Percentiles rank a stretch among this genome's conserved stretches.
phyloP scores from a whole-genome alignment of 2,113 vertebrate genomes.

The Madoqua kirkii region DNA sequence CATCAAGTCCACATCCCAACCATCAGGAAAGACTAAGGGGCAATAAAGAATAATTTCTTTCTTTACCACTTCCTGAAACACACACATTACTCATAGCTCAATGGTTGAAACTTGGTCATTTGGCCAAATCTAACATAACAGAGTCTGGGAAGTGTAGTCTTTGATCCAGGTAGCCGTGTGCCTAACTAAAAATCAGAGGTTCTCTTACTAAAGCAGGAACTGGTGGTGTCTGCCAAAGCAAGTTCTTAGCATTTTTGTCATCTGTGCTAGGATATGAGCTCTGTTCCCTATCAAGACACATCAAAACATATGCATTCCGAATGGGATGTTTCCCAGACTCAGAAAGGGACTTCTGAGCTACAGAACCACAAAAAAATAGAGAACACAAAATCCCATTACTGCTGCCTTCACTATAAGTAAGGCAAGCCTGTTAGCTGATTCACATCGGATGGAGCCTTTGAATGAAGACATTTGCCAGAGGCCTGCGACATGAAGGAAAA shows the following conservation, averaged over 20 bases:
- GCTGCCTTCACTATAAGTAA: background rate
- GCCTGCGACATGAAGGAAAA: background rate
- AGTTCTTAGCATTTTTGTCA: background rate
- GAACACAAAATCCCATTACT: background rate
- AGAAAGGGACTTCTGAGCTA: background rate
- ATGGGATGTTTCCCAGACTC: no score
- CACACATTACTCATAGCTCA: background rate
- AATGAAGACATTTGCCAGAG: background rate
- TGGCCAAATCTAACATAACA: background rate
- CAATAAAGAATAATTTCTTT: background rate
- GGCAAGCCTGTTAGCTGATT: background rate
- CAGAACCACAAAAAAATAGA: background rate
- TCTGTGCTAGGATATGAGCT: background rate
- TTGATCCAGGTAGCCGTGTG: background rate
- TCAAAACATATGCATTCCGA: background rate
- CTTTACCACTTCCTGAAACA: background rate
- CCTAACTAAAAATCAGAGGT: background rate
- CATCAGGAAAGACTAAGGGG: background rate
- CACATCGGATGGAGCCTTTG: accelerated
- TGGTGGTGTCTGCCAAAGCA: background rate
- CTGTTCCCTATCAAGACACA: background rate
- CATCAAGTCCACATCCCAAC: background rate
- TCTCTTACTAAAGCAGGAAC: background rate
- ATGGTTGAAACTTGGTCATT: background rate
- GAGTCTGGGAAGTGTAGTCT: background rate